Base-by-base conservation (phyloP, 2,888 invertebrate species). In the Lepidochitona cinerea region DNA sequence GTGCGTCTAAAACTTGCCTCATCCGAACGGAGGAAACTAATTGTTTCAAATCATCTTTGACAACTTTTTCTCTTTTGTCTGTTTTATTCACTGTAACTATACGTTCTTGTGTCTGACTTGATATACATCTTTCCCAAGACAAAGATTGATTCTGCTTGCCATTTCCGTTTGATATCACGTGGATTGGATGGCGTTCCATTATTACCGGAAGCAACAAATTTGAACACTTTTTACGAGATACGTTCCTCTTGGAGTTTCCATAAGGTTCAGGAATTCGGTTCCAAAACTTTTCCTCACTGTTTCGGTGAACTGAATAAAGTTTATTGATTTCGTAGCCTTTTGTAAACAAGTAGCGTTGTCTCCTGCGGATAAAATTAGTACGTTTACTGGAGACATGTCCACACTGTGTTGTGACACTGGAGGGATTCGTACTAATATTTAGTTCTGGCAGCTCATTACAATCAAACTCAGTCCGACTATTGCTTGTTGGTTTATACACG, bases 281-380 rank as follows among this genome's bases (percentile, higher is more conserved):
- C 35, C 68, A 59, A 52, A 52, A 33, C 9, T 52, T 29, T 33
- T 74, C 72, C 35, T 59, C 68, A 54, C 72, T 75, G 36, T 70
- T 53, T 18, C 77, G 52, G 49, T 77, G 59, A 12, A 73, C n/a
- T 14, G 74, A 68, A 64, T 75, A 75, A 41, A 77, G 66, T 69
- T 74, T 64, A 37, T 75, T 41, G 7, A 77, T 53, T 6, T 70
- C 69, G 37, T 75, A 75, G 1, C 77, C 77, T 35, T 75, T 77
- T 18, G 75, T 53, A n/a, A 71, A 71, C 23, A 59, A 77, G 52
- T 77, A 77, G 9, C 72, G 72, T n/a, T 77, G 73, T 41, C 74
- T 73, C 64, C 52, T 69, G 35, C 41, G 9, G 9, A 41, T 18
- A 18, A 12, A 41, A 12, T 18, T 18, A 18, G 9, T 18, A 41